These are phyloP conservation scores for Halcyon smyrnensis DNA, from an alignment of 2,797 vertebrate species.

Conservation along the genomic window DNA sequence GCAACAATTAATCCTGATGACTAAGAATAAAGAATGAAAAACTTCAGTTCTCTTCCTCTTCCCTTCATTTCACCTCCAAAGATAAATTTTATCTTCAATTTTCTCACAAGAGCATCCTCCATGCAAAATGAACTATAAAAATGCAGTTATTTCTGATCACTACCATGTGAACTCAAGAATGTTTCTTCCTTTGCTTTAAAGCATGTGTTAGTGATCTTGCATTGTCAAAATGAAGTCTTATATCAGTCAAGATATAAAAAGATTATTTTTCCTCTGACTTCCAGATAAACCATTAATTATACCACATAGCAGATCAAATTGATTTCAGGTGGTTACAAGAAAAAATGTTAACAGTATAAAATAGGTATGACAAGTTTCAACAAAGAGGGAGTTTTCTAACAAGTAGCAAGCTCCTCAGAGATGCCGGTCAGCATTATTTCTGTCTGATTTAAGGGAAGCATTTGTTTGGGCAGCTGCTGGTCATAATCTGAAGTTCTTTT, in stretches of 20 bases:
- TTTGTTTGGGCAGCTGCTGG: background rate
- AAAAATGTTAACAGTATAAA: background rate
- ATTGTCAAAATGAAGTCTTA: background rate
- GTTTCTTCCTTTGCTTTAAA: background rate
- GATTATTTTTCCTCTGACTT: background rate
- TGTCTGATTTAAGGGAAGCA: background rate
- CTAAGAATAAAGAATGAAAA: background rate
- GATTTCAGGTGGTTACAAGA: background rate
- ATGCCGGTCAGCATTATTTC: background rate
- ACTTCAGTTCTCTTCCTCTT: background rate
- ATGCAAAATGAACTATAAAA: background rate
- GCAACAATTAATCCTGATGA: background rate
- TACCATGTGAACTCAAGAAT: background rate
- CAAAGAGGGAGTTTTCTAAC: background rate
- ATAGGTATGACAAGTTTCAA: background rate
- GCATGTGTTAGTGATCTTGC: background rate
- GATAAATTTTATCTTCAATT: background rate
- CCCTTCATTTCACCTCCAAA: background rate
- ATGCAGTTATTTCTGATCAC: background rate
- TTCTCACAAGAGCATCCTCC: background rate
- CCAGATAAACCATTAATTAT: background rate
- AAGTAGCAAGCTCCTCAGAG: background rate
- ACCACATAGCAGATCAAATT: background rate
- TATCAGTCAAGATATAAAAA: background rate
- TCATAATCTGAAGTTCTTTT: conserved; percentile 18